Conservation (phyloP, 2,888 invertebrate genomes). For the Petrolisthes cinctipes region DNA sequence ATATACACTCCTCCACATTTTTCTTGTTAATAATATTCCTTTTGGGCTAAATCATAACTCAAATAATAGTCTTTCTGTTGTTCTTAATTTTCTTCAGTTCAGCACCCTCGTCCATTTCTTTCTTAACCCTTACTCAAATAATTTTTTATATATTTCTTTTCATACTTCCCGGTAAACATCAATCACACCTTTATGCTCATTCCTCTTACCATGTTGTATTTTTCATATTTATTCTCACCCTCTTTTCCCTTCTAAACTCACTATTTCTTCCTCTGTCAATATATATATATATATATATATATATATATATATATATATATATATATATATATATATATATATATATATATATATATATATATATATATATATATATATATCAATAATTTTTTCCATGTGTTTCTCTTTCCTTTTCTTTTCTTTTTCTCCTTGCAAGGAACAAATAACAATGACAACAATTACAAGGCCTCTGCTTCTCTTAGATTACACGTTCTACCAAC, state of each 20-base stretch:
- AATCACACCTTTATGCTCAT: not conserved
- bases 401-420: not conserved
- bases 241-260: not conserved
- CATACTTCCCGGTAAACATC: not conserved
- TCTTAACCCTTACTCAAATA: not conserved
- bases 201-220: not conserved
- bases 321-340: conserved; percentile 9
- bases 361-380: not conserved
- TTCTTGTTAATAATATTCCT: too few species aligned
- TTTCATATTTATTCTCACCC: not conserved
- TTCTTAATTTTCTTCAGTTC: too few species aligned
- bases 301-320: conserved; percentile 28
- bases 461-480: too few species aligned
- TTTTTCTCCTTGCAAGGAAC: not conserved
- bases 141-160: not conserved
- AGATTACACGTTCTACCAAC: too few species aligned
- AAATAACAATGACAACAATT: too few species aligned
- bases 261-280: not conserved
- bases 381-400: not conserved
- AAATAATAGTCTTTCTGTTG: too few species aligned
- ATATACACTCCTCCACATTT: too few species aligned
- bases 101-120: not conserved
- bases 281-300: conserved; percentile 25
- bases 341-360: conserved; percentile 27
- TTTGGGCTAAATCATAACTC: too few species aligned